Evolutionary conservation across 2,888 invertebrate genomes (phyloP).

Genomic region (Branchellion lobata): DNA sequence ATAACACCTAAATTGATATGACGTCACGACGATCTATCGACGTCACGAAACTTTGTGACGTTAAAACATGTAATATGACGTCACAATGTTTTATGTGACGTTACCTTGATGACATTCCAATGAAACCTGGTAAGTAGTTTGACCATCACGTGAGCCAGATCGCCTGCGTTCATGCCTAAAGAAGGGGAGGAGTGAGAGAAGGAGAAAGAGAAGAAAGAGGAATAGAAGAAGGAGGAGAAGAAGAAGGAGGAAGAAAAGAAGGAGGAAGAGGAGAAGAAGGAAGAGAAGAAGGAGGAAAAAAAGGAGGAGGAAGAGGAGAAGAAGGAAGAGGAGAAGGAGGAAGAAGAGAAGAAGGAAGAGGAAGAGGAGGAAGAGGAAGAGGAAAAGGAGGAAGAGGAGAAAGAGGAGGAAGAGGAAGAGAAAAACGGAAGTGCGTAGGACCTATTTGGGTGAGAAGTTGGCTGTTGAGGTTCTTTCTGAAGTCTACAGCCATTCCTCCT

Average conservation of each 20-base stretch:
- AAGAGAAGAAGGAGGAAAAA: slow-evolving; percentile 55
- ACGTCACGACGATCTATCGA: neutral
- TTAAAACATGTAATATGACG: too few relatives aligned
- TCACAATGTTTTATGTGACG: too few relatives aligned
- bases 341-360: neutral
- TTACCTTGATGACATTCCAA: slow-evolving; percentile 44
- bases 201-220: too few relatives aligned
- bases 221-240: too few relatives aligned
- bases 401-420: neutral
- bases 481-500: slow-evolving; percentile 59
- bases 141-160: slow-evolving; percentile 40
- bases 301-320: slow-evolving; percentile 64
- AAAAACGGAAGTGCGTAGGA: neutral
- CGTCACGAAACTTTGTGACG: neutral
- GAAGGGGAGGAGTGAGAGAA: neutral
- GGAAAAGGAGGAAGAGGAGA: neutral
- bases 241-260: too few relatives aligned
- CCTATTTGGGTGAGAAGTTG: neutral
- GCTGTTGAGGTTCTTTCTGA: slow-evolving; percentile 52
- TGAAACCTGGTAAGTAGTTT: slow-evolving; percentile 26
- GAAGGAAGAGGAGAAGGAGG: slow-evolving; percentile 56
- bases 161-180: slow-evolving; percentile 53
- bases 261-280: too few relatives aligned
- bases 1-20: slow-evolving; percentile 51
- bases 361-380: neutral